Percentiles rank a stretch among this genome's conserved stretches.
Evolutionary conservation across 1,140 invertebrate species (phyloP).

Genomic region (Cyphomyrmex costatus): DNA sequence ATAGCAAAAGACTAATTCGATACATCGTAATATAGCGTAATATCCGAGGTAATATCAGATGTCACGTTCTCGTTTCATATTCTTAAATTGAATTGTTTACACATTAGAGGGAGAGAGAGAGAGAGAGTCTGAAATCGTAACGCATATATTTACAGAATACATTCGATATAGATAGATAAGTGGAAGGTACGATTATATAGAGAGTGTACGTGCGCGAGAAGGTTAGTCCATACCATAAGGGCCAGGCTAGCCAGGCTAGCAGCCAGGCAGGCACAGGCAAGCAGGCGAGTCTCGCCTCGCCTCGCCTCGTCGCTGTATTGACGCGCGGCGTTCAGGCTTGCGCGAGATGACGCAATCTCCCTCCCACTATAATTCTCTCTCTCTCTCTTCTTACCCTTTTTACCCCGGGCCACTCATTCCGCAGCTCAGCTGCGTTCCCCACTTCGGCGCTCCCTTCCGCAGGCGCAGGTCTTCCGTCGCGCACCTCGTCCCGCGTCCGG

Average conservation of each 20-base stretch:
- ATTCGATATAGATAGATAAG: slow-evolving; percentile 9
- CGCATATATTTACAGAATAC: neutral
- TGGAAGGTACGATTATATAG: neutral
- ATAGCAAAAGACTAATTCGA: neutral
- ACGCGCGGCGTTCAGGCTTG: slow-evolving; percentile 82
- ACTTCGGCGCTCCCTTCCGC: slow-evolving; percentile 25
- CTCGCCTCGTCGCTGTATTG: slow-evolving; percentile 77
- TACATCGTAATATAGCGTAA: neutral
- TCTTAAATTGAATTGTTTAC: slow-evolving; percentile 21
- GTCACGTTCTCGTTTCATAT: neutral
- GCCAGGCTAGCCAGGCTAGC: slow-evolving; percentile 62
- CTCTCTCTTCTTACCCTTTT: slow-evolving; percentile 4
- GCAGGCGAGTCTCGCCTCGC: slow-evolving; percentile 59
- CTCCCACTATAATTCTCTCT: slow-evolving; percentile 42
- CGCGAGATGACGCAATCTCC: slow-evolving; percentile 84
- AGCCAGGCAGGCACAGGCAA: neutral
- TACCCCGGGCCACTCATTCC: slow-evolving; percentile 27
- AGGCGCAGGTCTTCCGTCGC: slow-evolving; percentile 54
- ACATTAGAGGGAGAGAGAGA: too few relatives aligned
- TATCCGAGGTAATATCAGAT: neutral
- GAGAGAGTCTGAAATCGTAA: neutral
- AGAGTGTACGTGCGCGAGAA: slow-evolving; percentile 25
- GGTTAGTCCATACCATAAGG: slow-evolving; percentile 72
- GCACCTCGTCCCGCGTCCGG: slow-evolving; percentile 59
- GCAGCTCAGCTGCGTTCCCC: slow-evolving; percentile 59